These are phyloP conservation scores for Ormyrus pomaceus DNA, from an alignment of 2,888 invertebrate genomes.

Conservation along the genomic window DNA sequence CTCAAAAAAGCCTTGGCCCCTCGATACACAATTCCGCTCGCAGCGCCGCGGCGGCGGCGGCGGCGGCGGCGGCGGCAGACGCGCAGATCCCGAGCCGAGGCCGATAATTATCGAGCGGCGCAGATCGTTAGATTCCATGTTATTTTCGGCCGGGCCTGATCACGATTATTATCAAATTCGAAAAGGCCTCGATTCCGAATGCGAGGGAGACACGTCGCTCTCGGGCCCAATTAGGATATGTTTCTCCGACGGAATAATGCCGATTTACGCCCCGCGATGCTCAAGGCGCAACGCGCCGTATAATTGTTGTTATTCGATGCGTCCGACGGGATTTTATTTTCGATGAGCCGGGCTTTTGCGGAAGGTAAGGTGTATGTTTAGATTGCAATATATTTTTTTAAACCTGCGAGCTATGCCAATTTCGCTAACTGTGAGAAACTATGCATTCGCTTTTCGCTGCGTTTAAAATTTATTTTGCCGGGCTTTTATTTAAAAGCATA, in stretches of 20 bases:
- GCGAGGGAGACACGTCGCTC: slow-evolving; percentile 39
- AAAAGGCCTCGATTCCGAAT: slow-evolving; percentile 51
- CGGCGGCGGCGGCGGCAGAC: background rate
- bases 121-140: slow-evolving; percentile 67
- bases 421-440: too few species aligned
- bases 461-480: too few species aligned
- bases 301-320: slow-evolving; percentile 39
- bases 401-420: too few species aligned
- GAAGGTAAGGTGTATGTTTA: too few species aligned
- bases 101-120: slow-evolving; percentile 49
- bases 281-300: slow-evolving; percentile 30
- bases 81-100: slow-evolving; percentile 3
- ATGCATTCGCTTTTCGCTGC: too few species aligned
- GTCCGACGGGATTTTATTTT: too few species aligned
- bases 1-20: background rate
- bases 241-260: slow-evolving; percentile 22
- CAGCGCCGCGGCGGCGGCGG: background rate
- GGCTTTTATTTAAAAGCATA: too few species aligned
- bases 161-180: slow-evolving; percentile 71
- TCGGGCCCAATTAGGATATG: slow-evolving; percentile 36
- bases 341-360: too few species aligned
- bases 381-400: too few species aligned
- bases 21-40: too few species aligned
- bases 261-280: slow-evolving; percentile 32
- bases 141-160: slow-evolving; percentile 66